phyloP scores from a whole-genome alignment of 1,140 invertebrate genomes.

The Drosophila kanapiae region DNA sequence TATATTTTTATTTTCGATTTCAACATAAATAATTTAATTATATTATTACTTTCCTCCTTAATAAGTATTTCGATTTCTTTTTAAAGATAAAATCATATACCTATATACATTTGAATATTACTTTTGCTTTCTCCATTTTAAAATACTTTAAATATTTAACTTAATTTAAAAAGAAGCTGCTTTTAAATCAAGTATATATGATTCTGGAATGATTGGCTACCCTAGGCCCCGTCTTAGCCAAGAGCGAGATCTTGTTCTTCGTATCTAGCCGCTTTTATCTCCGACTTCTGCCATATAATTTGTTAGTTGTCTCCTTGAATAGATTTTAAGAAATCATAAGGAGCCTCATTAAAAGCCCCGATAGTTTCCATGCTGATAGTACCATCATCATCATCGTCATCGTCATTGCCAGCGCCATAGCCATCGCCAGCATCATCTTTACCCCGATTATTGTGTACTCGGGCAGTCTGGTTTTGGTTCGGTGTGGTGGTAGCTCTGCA shows the following conservation, averaged over 20 bases:
- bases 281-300: constrained; percentile 53
- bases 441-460: not conserved
- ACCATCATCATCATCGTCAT: constrained; percentile 35
- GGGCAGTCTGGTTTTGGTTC: constrained; percentile 9
- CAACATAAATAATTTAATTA: too few relatives aligned
- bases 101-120: too few relatives aligned
- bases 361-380: constrained; percentile 48
- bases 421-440: constrained; percentile 15
- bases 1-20: too few relatives aligned
- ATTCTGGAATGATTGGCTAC: not conserved
- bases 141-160: too few relatives aligned
- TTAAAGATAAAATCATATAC: too few relatives aligned
- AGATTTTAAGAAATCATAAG: constrained; percentile 77
- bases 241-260: not conserved
- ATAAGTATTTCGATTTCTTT: too few relatives aligned
- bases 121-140: too few relatives aligned
- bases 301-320: constrained; percentile 73
- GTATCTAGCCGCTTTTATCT: constrained; percentile 18
- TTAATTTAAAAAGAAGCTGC: too few relatives aligned
- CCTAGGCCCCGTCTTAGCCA: not conserved
- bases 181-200: constrained; percentile 1
- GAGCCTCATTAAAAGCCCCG: constrained; percentile 46
- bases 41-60: too few relatives aligned
- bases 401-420: constrained; percentile 21
- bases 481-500: constrained; percentile 64